phyloP scores from a whole-genome alignment of 2,797 vertebrate genomes.

The Mallotus villosus region DNA sequence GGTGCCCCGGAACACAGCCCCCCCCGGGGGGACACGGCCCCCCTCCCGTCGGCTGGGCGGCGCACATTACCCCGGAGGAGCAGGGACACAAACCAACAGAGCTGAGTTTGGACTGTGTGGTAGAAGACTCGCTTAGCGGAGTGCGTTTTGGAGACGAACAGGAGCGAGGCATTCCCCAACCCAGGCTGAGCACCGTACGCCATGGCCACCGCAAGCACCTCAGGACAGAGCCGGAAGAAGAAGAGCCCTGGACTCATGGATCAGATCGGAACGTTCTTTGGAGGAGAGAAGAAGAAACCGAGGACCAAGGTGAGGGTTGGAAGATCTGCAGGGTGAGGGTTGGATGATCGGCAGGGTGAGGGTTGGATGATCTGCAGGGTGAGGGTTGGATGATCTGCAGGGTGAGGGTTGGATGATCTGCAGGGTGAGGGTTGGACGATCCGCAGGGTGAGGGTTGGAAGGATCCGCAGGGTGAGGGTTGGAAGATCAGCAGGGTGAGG shows the following conservation, averaged over 20 bases:
- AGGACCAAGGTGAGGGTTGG: conserved; percentile 91
- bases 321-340: conserved; percentile 76
- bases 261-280: conserved; percentile 93
- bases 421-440: conserved; percentile 88
- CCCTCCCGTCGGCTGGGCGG: conserved; percentile 78
- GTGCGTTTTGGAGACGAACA: conserved; percentile 29
- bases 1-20: conserved; percentile 82
- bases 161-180: conserved; percentile 50
- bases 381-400: conserved; percentile 83
- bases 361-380: conserved; percentile 85
- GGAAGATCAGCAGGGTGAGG: conserved; percentile 94
- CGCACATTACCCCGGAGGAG: conserved; percentile 80
- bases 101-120: conserved; percentile 75
- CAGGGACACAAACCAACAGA: conserved; percentile 71
- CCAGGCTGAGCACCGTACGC: conserved; percentile 42
- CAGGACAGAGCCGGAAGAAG: conserved; percentile 86
- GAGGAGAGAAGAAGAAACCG: conserved; percentile 91
- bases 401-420: conserved; percentile 84
- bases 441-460: conserved; percentile 88
- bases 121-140: conserved; percentile 74
- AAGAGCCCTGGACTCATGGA: conserved; percentile 89
- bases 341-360: conserved; percentile 93
- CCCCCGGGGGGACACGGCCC: conserved; percentile 90
- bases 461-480: conserved; percentile 93
- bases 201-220: conserved; percentile 91